phyloP scores from a whole-genome alignment of 1,140 invertebrate species.

The Oscheius sp. region DNA sequence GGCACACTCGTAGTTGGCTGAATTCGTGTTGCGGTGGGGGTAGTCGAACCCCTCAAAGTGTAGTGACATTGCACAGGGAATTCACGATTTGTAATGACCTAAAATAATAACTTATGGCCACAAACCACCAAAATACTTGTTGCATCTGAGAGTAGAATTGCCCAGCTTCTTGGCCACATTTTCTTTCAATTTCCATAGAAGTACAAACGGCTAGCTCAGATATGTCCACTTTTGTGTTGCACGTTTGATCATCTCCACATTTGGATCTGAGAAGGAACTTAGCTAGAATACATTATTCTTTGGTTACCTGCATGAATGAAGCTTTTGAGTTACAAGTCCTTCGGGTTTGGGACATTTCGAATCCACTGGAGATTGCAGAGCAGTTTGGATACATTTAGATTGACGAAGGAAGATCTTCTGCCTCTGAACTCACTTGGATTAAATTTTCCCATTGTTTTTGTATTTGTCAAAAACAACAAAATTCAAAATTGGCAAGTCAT shows the following conservation, averaged over 20 bases:
- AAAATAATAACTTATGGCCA: background rate
- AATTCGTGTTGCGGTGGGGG: background rate
- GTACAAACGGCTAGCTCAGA: slow-evolving; percentile 13
- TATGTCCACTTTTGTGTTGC: slow-evolving; percentile 14
- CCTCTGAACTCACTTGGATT: background rate
- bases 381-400: slow-evolving; percentile 17
- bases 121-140: slow-evolving; percentile 5
- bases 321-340: slow-evolving; percentile 6
- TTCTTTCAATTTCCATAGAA: slow-evolving; percentile 19
- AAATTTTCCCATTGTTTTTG: background rate
- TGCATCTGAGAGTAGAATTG: slow-evolving; percentile 33
- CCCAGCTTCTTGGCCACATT: slow-evolving; percentile 6
- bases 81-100: slow-evolving; percentile 31
- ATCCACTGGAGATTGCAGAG: background rate
- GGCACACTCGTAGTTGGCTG: background rate
- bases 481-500: background rate
- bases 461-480: background rate
- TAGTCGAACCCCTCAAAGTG: slow-evolving; percentile 9
- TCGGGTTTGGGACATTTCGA: slow-evolving; percentile 18
- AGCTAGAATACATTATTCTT: background rate
- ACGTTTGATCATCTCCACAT: slow-evolving; percentile 14
- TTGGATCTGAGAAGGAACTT: slow-evolving; percentile 5
- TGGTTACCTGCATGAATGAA: slow-evolving; percentile 29
- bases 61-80: slow-evolving; percentile 32
- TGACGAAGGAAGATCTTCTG: slow-evolving; percentile 28